These are phyloP conservation scores for Selenia dentaria DNA, from an alignment of 2,888 invertebrate species.

Conservation along the genomic window DNA sequence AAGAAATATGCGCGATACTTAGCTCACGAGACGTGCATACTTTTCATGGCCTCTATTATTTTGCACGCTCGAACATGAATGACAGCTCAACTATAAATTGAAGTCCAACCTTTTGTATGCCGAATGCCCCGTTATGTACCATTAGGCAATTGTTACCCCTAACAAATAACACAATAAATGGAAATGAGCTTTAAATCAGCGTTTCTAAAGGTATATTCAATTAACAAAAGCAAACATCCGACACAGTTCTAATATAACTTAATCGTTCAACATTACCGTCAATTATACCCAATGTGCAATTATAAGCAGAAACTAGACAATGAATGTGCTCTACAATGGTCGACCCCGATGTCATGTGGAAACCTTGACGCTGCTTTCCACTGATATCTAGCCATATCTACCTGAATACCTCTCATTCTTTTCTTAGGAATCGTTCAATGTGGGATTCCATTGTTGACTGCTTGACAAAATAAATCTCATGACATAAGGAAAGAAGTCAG, in stretches of 20 bases:
- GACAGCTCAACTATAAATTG: too few species aligned
- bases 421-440: conserved; percentile 39
- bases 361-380: conserved; percentile 79
- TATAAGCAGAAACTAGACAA: conserved; percentile 51
- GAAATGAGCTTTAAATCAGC: conserved; percentile 9
- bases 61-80: too few species aligned
- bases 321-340: conserved; percentile 60
- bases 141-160: conserved; percentile 7
- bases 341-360: conserved; percentile 78
- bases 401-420: conserved; percentile 53
- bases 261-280: conserved; percentile 23
- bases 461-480: conserved; percentile 38
- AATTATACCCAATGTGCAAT: conserved; percentile 33
- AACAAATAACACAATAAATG: too few species aligned
- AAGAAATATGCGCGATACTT: too few species aligned
- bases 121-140: conserved; percentile 9
- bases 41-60: too few species aligned
- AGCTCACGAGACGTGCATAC: too few species aligned
- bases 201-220: conserved; percentile 4
- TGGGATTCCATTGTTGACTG: conserved; percentile 41
- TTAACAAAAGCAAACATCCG: conserved; percentile 3
- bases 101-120: conserved; percentile 13
- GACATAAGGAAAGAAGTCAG: background rate
- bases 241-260: conserved; percentile 22
- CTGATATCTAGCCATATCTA: conserved; percentile 67